Conservation (phyloP, 1,140 invertebrate genomes). For the Calycopis cecrops region DNA sequence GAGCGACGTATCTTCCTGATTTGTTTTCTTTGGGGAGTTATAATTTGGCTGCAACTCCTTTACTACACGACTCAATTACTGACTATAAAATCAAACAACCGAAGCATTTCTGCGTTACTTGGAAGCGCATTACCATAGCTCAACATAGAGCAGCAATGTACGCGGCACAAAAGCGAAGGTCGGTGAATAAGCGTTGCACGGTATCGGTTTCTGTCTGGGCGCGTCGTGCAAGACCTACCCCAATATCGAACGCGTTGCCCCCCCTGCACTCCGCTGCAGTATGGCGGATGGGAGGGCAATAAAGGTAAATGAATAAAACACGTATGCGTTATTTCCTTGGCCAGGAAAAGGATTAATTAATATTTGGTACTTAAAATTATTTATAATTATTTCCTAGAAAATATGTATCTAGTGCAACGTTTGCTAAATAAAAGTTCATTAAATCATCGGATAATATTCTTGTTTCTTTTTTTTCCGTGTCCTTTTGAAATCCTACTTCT, state of each 20-base stretch:
- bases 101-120: conserved; percentile 29
- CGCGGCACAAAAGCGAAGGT: background rate
- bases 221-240: conserved; percentile 50
- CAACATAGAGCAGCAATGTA: conserved; percentile 30
- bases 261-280: conserved; percentile 31
- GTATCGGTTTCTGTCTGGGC: conserved; percentile 41
- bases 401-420: too few species aligned
- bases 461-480: too few species aligned
- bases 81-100: background rate
- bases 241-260: conserved; percentile 40
- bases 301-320: conserved; percentile 26
- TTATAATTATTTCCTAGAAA: too few species aligned
- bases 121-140: background rate
- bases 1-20: conserved; percentile 29
- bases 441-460: too few species aligned
- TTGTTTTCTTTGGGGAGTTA: conserved; percentile 58
- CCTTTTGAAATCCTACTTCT: too few species aligned
- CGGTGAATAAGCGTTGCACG: conserved; percentile 21
- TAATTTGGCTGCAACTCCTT: conserved; percentile 48
- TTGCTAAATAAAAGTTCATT: too few species aligned
- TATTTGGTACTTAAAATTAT: too few species aligned
- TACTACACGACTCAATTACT: conserved; percentile 3
- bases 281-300: conserved; percentile 18
- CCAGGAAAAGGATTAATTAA: too few species aligned
- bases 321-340: too few species aligned